Base-by-base conservation (phyloP, 2,113 vertebrate species). In the Epinephelus lanceolatus region DNA sequence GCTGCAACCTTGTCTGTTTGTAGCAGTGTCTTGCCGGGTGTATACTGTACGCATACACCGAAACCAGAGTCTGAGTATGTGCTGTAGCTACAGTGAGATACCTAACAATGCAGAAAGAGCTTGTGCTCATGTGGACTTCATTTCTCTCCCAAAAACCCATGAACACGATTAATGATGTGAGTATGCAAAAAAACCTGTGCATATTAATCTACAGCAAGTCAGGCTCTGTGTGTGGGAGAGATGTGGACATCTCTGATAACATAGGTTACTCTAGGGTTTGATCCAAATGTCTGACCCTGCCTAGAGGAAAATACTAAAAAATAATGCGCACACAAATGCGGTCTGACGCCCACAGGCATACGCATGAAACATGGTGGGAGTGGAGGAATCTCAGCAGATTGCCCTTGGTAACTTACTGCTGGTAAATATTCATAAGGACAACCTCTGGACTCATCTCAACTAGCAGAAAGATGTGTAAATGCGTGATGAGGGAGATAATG, bases 341-440 rank as follows among this genome's bases (percentile, higher is more conserved):
- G 33, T 60, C 60, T 77, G 30, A 78, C 78, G 55, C 53, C 71
- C 59, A 80, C 45, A 75, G 62, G 76, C 81, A 86, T 55, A 77
- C 68, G 65, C 53, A 82, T 63, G 67, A 88, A 86, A 76, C 57
- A 69, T 37, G 37, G 71, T 85, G 62, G 74, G 69, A 83, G 76
- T 53, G 74, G 85, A 83, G 68, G 77, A 62, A 80, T 80, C 77
- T 84, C 81, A 61, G 69, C 67, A 80, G 56, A 88, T 82, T 89
- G 87, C 81, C 80, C 71, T 80, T 19, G 60, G 86, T 91, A 81
- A 68, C 55, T 53, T 69, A 67, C 57, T 51, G 60, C 70, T 84
- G 68, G 86, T 89, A 90, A 93, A 94, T 93, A 93, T 92, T 94
- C 87, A 94, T 85, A 68, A 87, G 69, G 53, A 47, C 51, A 55